Conservation (phyloP, 30 jellyfish, hydroid and myxozoan species). For the Chrysaora quinquecirrha region DNA sequence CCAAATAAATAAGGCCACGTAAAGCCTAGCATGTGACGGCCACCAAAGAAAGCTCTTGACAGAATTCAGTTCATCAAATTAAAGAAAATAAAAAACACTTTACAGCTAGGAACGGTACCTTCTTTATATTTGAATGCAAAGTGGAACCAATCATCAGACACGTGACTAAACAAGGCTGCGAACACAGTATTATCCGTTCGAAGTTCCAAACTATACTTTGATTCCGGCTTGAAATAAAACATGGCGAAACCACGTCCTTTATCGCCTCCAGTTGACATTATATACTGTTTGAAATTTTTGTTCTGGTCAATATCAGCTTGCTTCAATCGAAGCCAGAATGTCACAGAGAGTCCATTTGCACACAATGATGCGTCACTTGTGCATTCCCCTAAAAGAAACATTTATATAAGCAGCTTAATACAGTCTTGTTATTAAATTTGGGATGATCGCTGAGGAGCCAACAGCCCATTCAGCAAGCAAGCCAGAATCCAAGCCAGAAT, state of each 20-base stretch:
- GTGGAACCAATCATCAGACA: constrained; percentile 85
- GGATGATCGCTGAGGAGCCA: too few relatives aligned
- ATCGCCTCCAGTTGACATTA: constrained; percentile 95
- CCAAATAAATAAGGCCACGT: too few relatives aligned
- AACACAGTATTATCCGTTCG: constrained; percentile 76
- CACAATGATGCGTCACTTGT: constrained; percentile 77
- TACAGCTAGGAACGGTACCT: too few relatives aligned
- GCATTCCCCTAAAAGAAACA: constrained; percentile 82
- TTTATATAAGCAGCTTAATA: too few relatives aligned
- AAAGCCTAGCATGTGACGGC: too few relatives aligned
- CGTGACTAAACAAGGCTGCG: constrained; percentile 65
- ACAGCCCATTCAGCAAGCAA: too few relatives aligned
- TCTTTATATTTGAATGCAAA: constrained; percentile 82
- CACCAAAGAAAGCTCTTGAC: too few relatives aligned
- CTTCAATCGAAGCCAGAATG: constrained; percentile 85
- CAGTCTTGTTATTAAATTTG: too few relatives aligned
- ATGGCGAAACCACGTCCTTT: constrained; percentile 88
- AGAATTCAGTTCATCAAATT: too few relatives aligned
- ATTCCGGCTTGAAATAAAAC: constrained; percentile 81
- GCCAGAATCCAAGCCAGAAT: too few relatives aligned
- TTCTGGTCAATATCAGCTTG: constrained; percentile 50
- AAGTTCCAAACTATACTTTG: constrained; percentile 81
- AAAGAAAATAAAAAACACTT: too few relatives aligned
- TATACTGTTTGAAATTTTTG: constrained; percentile 76
- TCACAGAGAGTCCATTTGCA: constrained; percentile 75